A percentile compares a stretch with the other conserved stretches of the same genome.
phyloP scores from a whole-genome alignment of 2,113 vertebrate species.

The Psittacus erithacus region DNA sequence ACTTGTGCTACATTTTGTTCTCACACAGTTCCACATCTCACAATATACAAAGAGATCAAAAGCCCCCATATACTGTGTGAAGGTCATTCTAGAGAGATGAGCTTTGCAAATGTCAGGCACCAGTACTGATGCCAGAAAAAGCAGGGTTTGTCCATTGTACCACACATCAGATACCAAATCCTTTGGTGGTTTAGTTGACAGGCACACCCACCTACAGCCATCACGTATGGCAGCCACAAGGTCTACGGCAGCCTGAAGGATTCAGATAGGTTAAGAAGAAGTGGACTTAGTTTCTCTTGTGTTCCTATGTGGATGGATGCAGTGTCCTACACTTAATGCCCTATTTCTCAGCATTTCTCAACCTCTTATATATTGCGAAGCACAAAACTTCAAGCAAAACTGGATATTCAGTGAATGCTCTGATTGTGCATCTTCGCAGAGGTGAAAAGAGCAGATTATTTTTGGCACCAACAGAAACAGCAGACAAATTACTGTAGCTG shows the following conservation, averaged over 20 bases:
- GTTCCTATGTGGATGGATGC: neutral
- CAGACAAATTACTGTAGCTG: neutral
- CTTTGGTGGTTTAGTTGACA: rapidly evolving
- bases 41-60: neutral
- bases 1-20: neutral
- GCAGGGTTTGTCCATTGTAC: neutral
- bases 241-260: neutral
- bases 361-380: neutral
- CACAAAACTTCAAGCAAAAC: neutral
- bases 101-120: neutral
- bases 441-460: neutral
- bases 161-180: rapidly evolving
- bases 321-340: neutral
- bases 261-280: too few species aligned
- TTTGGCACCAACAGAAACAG: neutral
- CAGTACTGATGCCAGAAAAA: rapidly evolving
- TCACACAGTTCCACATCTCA: neutral
- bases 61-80: rapidly evolving
- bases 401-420: neutral
- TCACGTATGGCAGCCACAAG: neutral
- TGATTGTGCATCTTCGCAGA: rapidly evolving
- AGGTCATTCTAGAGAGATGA: neutral
- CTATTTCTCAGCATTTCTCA: neutral
- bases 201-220: too few species aligned
- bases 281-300: neutral